Evolutionary conservation across 2,797 vertebrate genomes (phyloP).

Genomic region (Cossypha niveicapilla): DNA sequence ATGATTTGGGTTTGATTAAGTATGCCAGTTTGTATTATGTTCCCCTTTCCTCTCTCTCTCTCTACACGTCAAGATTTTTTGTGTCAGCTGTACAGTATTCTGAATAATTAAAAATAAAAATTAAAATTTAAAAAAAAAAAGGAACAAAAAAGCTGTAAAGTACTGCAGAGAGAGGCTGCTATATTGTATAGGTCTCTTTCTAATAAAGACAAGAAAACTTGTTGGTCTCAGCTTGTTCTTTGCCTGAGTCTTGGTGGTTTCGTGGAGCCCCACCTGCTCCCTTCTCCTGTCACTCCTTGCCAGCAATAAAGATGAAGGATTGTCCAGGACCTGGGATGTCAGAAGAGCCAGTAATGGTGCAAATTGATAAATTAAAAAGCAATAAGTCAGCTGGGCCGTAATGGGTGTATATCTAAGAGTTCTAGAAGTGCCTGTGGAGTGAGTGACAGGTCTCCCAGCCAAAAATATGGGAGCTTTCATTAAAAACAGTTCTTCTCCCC

Average conservation of each 20-base stretch:
- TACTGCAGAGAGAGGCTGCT: constrained; percentile 79
- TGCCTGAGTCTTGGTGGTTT: background rate
- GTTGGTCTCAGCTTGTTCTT: background rate
- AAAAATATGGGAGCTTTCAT: constrained; percentile 35
- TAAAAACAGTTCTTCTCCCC: background rate
- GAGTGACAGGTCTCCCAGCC: constrained; percentile 12
- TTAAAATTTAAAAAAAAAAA: background rate
- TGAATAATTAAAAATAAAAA: constrained; percentile 63
- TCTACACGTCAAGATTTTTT: constrained; percentile 72
- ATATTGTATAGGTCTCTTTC: constrained; percentile 90
- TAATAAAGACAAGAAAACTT: constrained; percentile 88
- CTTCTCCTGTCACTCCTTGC: background rate
- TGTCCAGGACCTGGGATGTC: background rate
- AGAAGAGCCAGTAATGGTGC: constrained; percentile 11
- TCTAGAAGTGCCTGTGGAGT: background rate
- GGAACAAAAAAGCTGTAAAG: constrained; percentile 77
- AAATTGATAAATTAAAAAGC: constrained; percentile 65
- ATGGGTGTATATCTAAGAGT: constrained; percentile 15
- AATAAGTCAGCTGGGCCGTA: background rate
- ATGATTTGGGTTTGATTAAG: constrained; percentile 75
- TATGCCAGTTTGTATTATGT: constrained; percentile 78
- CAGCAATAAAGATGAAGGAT: constrained; percentile 57
- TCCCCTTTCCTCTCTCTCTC: constrained; percentile 65
- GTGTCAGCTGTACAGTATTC: constrained; percentile 90
- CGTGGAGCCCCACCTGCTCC: background rate